These are phyloP conservation scores for Torymus auratus DNA, from an alignment of 2,888 invertebrate species.

Conservation along the genomic window DNA sequence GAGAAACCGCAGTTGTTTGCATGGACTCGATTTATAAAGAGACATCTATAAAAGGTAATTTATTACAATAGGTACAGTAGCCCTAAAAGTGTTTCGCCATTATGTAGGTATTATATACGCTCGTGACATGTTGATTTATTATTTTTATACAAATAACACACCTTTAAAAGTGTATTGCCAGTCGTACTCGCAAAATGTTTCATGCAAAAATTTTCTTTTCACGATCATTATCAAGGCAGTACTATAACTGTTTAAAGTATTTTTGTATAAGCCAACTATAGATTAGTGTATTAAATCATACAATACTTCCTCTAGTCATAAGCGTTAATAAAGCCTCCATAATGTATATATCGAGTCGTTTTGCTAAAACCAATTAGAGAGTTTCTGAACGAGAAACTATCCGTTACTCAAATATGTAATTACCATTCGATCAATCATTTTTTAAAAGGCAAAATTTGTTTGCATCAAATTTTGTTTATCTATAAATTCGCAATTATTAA, in stretches of 20 bases:
- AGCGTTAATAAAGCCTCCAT: conserved; percentile 59
- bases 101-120: conserved; percentile 59
- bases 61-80: conserved; percentile 56
- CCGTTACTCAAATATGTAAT: conserved; percentile 53
- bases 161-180: conserved; percentile 40
- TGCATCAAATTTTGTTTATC: conserved; percentile 53
- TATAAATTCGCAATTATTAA: conserved; percentile 58
- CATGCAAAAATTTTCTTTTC: conserved; percentile 56
- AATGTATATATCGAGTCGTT: conserved; percentile 43
- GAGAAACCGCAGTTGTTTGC: conserved; percentile 51
- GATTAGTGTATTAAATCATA: conserved; percentile 47
- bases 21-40: conserved; percentile 57
- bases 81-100: conserved; percentile 49
- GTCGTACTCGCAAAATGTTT: conserved; percentile 46
- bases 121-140: conserved; percentile 50
- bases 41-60: conserved; percentile 58
- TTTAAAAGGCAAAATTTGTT: conserved; percentile 54
- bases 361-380: conserved; percentile 43
- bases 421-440: conserved; percentile 54
- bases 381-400: conserved; percentile 40
- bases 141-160: conserved; percentile 58
- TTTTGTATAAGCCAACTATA: conserved; percentile 46
- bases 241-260: conserved; percentile 46
- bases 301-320: conserved; percentile 48
- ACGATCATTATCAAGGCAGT: conserved; percentile 51